These are phyloP conservation scores for Holothuria scabra DNA, from an alignment of 53 echinoderm and acorn worm genomes.

Conservation along the genomic window DNA sequence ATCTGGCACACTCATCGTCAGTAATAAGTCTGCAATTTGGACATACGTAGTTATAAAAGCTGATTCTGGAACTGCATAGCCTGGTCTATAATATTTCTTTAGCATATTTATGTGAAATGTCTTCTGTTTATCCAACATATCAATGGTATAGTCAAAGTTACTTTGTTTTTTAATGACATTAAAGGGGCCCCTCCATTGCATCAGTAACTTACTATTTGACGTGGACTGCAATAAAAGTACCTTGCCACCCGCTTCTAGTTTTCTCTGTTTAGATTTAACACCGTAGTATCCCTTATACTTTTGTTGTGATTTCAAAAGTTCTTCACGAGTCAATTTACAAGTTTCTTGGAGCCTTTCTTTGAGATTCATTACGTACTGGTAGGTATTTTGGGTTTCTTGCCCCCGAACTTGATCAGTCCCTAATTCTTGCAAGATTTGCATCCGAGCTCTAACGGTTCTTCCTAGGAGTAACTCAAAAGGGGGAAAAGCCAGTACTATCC, in stretches of 20 bases:
- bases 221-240: too few relatives aligned
- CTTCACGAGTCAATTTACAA: constrained; percentile 33
- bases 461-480: constrained; percentile 16
- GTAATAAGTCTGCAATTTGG: too few relatives aligned
- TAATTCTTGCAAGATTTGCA: constrained; percentile 50
- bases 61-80: too few relatives aligned
- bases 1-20: too few relatives aligned
- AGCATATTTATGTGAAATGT: constrained; percentile 35
- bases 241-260: too few relatives aligned
- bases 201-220: constrained; percentile 19
- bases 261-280: neutral
- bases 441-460: constrained; percentile 50
- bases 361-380: constrained; percentile 61
- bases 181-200: constrained; percentile 53
- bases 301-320: neutral
- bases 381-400: constrained; percentile 53
- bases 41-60: too few relatives aligned
- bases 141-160: constrained; percentile 25
- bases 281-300: neutral
- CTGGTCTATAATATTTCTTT: constrained; percentile 3
- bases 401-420: constrained; percentile 49
- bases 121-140: neutral
- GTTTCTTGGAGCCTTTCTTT: constrained; percentile 53
- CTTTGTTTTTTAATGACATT: constrained; percentile 6
- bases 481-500: constrained; percentile 1